phyloP scores from a whole-genome alignment of 2,888 invertebrate genomes.

The Cetonia aurata region DNA sequence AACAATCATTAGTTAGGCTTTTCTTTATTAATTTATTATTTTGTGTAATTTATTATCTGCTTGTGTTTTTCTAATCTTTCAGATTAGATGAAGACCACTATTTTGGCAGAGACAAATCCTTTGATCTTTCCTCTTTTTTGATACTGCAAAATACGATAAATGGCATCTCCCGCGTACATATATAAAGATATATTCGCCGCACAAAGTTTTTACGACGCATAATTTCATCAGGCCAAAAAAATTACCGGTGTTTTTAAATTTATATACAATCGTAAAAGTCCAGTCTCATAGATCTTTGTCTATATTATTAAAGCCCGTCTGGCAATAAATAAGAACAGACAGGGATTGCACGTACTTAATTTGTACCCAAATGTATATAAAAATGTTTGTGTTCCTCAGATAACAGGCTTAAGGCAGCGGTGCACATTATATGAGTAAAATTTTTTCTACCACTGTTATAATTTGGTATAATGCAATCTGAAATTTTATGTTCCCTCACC shows the following conservation, averaged over 20 bases:
- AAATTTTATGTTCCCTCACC: constrained; percentile 60
- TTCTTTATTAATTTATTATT: too few relatives aligned
- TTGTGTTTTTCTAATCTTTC: too few relatives aligned
- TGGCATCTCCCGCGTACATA: constrained; percentile 43
- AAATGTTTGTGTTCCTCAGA: constrained; percentile 48
- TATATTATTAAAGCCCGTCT: constrained; percentile 59
- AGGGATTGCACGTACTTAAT: constrained; percentile 52
- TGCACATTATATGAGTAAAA: background rate
- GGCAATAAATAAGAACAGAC: constrained; percentile 53
- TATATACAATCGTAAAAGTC: constrained; percentile 61
- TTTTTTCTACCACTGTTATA: constrained; percentile 59
- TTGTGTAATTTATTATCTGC: too few relatives aligned
- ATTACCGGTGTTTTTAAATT: constrained; percentile 62
- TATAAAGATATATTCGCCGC: constrained; percentile 59
- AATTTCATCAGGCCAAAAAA: constrained; percentile 62
- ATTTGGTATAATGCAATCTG: constrained; percentile 63
- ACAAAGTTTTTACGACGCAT: constrained; percentile 60
- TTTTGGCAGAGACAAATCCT: too few relatives aligned
- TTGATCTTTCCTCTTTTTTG: too few relatives aligned
- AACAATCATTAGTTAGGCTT: too few relatives aligned
- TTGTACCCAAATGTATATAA: constrained; percentile 55
- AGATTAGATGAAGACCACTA: too few relatives aligned
- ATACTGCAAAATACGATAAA: background rate
- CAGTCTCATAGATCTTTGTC: constrained; percentile 55
- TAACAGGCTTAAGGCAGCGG: background rate